These are phyloP conservation scores for Ceratitis capitata DNA, from an alignment of 1,140 invertebrate species.

Conservation along the genomic window DNA sequence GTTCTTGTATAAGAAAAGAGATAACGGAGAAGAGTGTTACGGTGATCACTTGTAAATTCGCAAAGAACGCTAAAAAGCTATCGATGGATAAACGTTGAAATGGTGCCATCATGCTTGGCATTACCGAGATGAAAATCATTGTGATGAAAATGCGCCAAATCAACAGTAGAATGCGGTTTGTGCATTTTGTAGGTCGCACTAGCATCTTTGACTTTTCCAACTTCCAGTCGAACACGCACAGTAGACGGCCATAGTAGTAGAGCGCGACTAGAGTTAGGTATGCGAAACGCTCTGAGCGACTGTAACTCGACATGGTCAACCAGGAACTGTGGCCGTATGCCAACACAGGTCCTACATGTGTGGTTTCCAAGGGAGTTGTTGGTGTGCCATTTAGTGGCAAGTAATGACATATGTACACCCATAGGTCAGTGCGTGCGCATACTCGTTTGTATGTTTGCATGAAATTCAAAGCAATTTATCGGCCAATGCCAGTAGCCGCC, in stretches of 20 bases:
- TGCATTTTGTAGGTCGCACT: constrained; percentile 37
- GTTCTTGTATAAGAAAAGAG: constrained; percentile 50
- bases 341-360: too few species aligned
- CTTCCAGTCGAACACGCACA: constrained; percentile 36
- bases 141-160: background rate
- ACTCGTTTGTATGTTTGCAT: background rate
- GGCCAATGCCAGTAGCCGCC: background rate
- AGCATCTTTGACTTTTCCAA: constrained; percentile 49
- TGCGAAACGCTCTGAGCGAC: background rate
- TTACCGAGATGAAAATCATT: background rate
- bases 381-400: too few species aligned
- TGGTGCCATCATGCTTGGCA: background rate
- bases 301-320: background rate
- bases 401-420: background rate
- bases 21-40: constrained; percentile 49
- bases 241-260: background rate
- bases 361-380: too few species aligned
- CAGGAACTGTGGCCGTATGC: too few species aligned
- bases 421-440: background rate
- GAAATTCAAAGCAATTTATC: background rate
- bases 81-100: background rate
- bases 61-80: background rate
- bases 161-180: background rate
- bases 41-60: constrained; percentile 13
- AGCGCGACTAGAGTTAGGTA: background rate